Base-by-base conservation (phyloP, 2,888 invertebrate species). In the Dastarcus helophoroides region DNA sequence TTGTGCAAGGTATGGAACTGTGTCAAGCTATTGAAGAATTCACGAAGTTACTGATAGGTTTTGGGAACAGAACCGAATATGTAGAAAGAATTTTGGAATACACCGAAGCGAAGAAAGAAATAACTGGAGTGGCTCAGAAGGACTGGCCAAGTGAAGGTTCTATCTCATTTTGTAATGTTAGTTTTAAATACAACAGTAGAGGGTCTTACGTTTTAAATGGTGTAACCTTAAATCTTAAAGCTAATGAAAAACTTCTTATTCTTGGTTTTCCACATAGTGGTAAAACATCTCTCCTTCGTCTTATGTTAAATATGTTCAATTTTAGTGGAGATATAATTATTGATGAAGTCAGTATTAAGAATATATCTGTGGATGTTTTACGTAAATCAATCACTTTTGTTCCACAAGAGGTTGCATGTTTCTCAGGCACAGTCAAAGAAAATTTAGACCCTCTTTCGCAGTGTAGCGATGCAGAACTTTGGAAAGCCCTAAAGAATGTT, bases 371-470 rank as follows among this genome's bases (percentile, higher is more conserved):
- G 8, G 39, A 40, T 10, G 38, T 33, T 9, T 33, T 48, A 3
- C 26, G 39, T 12, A 19, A 76, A 19, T 74, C 73, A 48, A 69
- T 86, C 37, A 81, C 85, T 6, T 84, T 86, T 48, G 86, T 86
- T 33, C 85, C 86, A 0, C 85, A 86, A 58, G 84, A 85, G 52
- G 85, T 86, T 0, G 79, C 85, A 33, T 62, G 86, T 26, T 86
- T 93, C 62, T 79, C 83, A 0, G 90, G 89, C 22, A 79, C 84
- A 5, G 69, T 93, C 63, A 67, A 91, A 2, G 76, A 77, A 48
- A 93, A 91, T 63, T 66, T 93, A 31, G 91, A 91, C 64, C 91
- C 90, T 2, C 85, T 86, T 53, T 72, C 76, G 33, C 73, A 77
- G 47, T 79, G 78, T 50, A 67, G 71, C 0, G 90, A 91, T 46